Evolutionary conservation across 2,797 vertebrate genomes (phyloP).

Genomic region (Onychomys leucogaster): DNA sequence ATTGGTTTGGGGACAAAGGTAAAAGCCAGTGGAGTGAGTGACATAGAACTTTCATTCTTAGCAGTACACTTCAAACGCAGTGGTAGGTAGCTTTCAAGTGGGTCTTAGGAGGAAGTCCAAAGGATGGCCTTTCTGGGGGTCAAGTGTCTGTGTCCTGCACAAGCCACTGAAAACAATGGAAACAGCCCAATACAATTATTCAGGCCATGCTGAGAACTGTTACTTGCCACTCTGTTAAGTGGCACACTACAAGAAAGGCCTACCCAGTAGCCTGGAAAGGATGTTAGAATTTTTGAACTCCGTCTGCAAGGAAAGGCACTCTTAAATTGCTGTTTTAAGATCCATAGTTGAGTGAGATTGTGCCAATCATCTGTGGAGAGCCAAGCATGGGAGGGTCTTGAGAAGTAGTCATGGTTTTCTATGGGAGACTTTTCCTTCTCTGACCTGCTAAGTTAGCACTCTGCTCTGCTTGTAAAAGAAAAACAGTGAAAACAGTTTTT

Average conservation of each 20-base stretch:
- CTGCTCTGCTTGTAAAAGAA: not conserved
- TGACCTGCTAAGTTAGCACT: not conserved
- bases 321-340: slow-evolving; percentile 27
- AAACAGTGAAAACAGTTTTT: not conserved
- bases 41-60: slow-evolving; percentile 30
- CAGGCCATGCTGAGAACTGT: not conserved
- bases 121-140: slow-evolving; percentile 15
- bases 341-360: not conserved
- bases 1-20: slow-evolving; percentile 13
- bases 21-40: slow-evolving; percentile 17
- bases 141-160: not conserved
- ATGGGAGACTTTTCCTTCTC: not conserved
- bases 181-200: not conserved
- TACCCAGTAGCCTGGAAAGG: slow-evolving; percentile 31
- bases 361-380: not conserved
- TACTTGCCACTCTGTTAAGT: not conserved
- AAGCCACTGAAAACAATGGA: not conserved
- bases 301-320: slow-evolving; percentile 18
- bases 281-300: slow-evolving; percentile 42
- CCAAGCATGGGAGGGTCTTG: not conserved
- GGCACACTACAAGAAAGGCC: slow-evolving; percentile 37
- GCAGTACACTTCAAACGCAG: not conserved
- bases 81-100: slow-evolving; percentile 51
- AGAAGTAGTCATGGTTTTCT: not conserved
- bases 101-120: not conserved